phyloP scores from a whole-genome alignment of 1,140 invertebrate species.

The Drosophila obscura region DNA sequence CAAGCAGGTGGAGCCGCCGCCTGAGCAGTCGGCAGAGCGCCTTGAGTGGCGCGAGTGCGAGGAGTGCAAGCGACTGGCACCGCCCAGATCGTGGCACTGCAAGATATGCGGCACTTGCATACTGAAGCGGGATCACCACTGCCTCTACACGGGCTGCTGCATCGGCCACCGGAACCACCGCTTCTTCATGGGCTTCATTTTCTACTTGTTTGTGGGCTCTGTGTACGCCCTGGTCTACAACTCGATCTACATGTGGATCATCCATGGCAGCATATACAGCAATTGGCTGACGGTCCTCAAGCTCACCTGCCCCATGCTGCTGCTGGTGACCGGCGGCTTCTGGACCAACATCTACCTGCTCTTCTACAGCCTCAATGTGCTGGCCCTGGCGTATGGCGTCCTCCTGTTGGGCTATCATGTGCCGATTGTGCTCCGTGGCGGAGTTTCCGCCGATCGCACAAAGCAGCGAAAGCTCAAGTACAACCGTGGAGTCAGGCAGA shows the following conservation, averaged over 20 bases:
- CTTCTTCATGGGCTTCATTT: constrained; percentile 93
- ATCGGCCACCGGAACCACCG: constrained; percentile 94
- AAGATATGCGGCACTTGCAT: constrained; percentile 91
- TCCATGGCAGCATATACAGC: constrained; percentile 83
- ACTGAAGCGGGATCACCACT: constrained; percentile 96
- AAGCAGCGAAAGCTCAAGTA: constrained; percentile 84
- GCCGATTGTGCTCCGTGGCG: constrained; percentile 84
- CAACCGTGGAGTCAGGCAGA: constrained; percentile 88
- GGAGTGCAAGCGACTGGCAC: constrained; percentile 87
- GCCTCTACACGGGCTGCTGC: constrained; percentile 94
- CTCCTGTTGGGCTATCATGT: constrained; percentile 89
- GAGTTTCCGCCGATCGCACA: constrained; percentile 64
- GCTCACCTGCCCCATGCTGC: constrained; percentile 87
- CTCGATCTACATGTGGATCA: constrained; percentile 86
- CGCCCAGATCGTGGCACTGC: constrained; percentile 97
- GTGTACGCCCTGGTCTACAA: constrained; percentile 89
- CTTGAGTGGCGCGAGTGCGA: constrained; percentile 48
- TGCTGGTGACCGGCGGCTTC: constrained; percentile 85
- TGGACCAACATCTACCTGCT: constrained; percentile 86
- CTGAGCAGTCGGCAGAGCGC: constrained; percentile 12
- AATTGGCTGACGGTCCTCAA: constrained; percentile 87
- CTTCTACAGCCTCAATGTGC: constrained; percentile 88
- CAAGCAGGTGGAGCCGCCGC: constrained; percentile 16
- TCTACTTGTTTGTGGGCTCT: constrained; percentile 91
- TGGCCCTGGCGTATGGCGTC: constrained; percentile 88